These are phyloP conservation scores for Ranitomeya imitator DNA, from an alignment of 2,113 vertebrate genomes.

Conservation along the genomic window DNA sequence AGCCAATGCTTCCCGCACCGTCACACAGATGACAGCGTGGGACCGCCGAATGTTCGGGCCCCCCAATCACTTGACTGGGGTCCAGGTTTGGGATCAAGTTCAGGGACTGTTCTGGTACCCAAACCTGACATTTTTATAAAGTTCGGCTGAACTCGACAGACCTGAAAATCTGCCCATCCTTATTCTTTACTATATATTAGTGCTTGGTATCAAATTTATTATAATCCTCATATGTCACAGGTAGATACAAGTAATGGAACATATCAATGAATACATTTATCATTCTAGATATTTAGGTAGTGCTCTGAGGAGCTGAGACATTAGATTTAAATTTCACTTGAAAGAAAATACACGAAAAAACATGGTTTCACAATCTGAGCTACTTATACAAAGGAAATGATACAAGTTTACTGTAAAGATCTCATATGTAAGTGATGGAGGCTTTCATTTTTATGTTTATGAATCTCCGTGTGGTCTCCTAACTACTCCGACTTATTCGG, in stretches of 20 bases:
- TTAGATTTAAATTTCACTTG: constrained; percentile 68
- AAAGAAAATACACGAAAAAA: constrained; percentile 57
- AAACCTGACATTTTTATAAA: no score
- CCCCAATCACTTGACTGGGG: no score
- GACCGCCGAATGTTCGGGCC: no score
- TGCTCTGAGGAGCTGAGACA: constrained; percentile 62
- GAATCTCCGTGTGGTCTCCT: constrained; percentile 80
- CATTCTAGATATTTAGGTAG: constrained; percentile 73
- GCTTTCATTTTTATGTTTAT: constrained; percentile 78
- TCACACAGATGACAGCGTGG: no score
- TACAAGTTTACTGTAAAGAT: constrained; percentile 40
- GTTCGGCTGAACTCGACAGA: no score
- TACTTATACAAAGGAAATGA: constrained; percentile 59
- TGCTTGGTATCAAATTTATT: constrained; percentile 91
- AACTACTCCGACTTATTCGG: constrained; percentile 72
- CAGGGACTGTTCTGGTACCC: no score
- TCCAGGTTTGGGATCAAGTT: no score
- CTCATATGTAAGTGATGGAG: constrained; percentile 61
- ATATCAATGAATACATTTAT: constrained; percentile 88
- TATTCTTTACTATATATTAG: constrained; percentile 86
- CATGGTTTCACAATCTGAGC: constrained; percentile 58
- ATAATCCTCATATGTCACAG: constrained; percentile 86
- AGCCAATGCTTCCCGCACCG: no score
- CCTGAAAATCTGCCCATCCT: no score
- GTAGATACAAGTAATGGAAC: constrained; percentile 90